Percentiles rank a stretch among this genome's conserved stretches.
Conservation (phyloP, 35 echinoderm and acorn worm genomes). For the Stichopus chloronotus region DNA sequence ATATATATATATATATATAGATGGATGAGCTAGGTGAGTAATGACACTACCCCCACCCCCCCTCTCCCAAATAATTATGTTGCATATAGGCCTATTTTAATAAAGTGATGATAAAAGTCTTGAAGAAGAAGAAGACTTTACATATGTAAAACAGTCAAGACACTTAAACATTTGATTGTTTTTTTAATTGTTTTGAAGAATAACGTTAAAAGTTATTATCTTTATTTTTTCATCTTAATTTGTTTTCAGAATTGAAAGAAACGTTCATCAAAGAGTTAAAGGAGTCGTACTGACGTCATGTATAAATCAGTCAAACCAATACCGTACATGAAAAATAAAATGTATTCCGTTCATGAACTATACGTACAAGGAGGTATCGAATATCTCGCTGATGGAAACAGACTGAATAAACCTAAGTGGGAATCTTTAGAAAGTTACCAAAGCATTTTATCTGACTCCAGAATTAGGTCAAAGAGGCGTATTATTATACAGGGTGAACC, state of each 20-base stretch:
- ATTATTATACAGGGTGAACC: neutral
- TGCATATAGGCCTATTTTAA: no score
- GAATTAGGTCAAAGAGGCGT: neutral
- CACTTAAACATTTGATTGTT: no score
- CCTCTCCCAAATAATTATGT: no score
- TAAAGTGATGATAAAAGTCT: no score
- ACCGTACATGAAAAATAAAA: neutral
- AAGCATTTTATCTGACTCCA: neutral
- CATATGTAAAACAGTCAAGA: no score
- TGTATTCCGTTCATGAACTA: neutral
- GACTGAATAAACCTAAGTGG: neutral
- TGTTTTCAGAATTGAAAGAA: neutral
- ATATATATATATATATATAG: no score
- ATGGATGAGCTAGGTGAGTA: no score
- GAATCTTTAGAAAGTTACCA: neutral
- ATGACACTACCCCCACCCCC: no score
- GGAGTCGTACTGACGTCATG: neutral
- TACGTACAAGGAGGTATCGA: conserved; percentile 21
- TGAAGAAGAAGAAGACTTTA: no score
- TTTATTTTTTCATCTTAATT: neutral
- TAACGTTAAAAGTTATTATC: no score
- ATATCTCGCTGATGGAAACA: neutral
- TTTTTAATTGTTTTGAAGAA: no score
- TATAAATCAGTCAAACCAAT: neutral
- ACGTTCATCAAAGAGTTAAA: neutral